Percentiles rank a stretch among this genome's conserved stretches.
Evolutionary conservation across 1,140 invertebrate species (phyloP).

Genomic region (Pseudomyrmex flavicornis): DNA sequence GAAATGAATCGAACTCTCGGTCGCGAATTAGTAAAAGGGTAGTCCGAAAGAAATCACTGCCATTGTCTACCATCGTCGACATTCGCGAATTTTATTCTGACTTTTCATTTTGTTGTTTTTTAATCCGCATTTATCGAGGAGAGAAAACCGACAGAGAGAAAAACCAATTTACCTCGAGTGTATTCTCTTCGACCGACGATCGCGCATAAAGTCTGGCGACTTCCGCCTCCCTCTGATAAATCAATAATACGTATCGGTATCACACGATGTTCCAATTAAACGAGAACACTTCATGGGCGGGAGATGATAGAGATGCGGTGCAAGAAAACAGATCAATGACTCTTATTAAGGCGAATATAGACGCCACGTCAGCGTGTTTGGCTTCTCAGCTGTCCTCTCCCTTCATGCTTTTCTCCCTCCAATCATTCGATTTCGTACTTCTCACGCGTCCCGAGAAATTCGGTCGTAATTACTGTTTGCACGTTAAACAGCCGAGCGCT

Average conservation of each 20-base stretch:
- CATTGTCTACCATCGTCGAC: neutral
- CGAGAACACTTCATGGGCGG: conserved; percentile 25
- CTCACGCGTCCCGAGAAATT: conserved; percentile 10
- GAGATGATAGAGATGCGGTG: neutral
- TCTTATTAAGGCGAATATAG: conserved; percentile 36
- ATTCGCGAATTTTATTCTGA: neutral
- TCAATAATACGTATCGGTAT: conserved; percentile 15
- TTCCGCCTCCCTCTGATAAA: neutral
- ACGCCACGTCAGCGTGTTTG: conserved; percentile 24
- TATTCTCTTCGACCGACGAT: conserved; percentile 57
- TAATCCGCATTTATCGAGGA: too few species aligned
- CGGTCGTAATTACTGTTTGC: conserved; percentile 47
- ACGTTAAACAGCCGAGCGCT: conserved; percentile 24
- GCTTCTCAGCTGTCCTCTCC: neutral
- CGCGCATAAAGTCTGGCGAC: conserved; percentile 61
- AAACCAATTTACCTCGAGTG: conserved; percentile 79
- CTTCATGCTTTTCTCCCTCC: too few species aligned
- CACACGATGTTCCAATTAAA: conserved; percentile 46
- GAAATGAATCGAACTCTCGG: conserved; percentile 17
- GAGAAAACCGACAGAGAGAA: neutral
- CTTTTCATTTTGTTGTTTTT: neutral
- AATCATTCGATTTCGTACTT: neutral
- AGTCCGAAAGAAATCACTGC: conserved; percentile 27
- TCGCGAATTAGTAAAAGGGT: conserved; percentile 23
- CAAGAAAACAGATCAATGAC: conserved; percentile 36